Percentiles rank a stretch among this genome's conserved stretches.
phyloP scores from a whole-genome alignment of 2,888 invertebrate species.

The Epirrhoe alternata region DNA sequence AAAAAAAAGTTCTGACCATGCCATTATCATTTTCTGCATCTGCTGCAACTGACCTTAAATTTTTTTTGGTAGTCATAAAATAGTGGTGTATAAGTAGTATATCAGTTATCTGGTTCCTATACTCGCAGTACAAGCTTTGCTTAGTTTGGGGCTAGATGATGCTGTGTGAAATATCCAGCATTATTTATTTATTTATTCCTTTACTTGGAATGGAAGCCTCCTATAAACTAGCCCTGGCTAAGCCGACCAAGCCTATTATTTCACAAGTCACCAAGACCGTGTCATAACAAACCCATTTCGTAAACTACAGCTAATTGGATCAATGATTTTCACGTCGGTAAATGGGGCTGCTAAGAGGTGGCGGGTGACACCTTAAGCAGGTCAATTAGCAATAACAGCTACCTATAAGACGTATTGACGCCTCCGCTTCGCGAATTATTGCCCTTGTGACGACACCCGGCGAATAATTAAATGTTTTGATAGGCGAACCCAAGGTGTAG shows the following conservation, averaged over 20 bases:
- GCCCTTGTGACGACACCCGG: constrained; percentile 11
- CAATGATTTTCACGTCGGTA: constrained; percentile 51
- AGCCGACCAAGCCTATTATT: constrained; percentile 6
- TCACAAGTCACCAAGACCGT: constrained; percentile 10
- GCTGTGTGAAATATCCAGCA: no score
- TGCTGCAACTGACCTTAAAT: no score
- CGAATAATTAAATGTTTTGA: background rate
- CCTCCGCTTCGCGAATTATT: constrained; percentile 31
- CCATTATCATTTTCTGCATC: no score
- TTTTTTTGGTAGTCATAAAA: no score
- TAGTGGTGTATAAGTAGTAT: no score
- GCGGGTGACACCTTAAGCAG: constrained; percentile 58
- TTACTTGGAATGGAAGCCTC: background rate
- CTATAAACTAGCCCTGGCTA: background rate
- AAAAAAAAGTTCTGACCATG: no score
- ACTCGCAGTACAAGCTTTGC: no score
- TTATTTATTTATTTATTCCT: no score
- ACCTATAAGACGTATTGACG: constrained; percentile 40
- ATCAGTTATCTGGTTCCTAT: no score
- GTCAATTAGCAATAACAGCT: constrained; percentile 70
- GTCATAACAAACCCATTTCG: constrained; percentile 28
- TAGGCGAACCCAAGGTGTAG: no score
- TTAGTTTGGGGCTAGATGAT: no score
- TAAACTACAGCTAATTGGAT: constrained; percentile 46
- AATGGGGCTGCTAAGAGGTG: constrained; percentile 52